Percentiles rank a stretch among this genome's conserved stretches.
Evolutionary conservation across 2,888 invertebrate genomes (phyloP).

Genomic region (Chrysolina americana): DNA sequence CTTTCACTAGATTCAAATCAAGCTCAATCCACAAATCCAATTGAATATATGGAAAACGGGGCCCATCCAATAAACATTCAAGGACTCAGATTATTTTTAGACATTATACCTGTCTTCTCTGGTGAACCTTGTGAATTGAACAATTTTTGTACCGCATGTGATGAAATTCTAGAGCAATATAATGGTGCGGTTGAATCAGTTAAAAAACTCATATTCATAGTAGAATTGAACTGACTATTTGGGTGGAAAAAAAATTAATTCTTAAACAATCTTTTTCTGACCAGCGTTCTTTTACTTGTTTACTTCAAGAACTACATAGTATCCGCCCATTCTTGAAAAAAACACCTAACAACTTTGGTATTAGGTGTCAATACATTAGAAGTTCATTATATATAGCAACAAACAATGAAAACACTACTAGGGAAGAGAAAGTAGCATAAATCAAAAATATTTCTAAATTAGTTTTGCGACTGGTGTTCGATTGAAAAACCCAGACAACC

Average conservation of each 20-base stretch:
- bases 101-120: background rate
- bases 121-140: slow-evolving; percentile 2
- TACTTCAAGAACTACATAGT: slow-evolving; percentile 2
- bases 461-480: too few relatives aligned
- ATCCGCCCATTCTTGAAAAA: too few relatives aligned
- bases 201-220: background rate
- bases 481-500: too few relatives aligned
- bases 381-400: too few relatives aligned
- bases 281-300: background rate
- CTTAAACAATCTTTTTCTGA: background rate
- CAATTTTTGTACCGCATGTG: background rate
- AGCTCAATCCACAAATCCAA: too few relatives aligned
- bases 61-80: background rate
- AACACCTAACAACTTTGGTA: too few relatives aligned
- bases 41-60: too few relatives aligned
- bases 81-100: background rate
- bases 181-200: background rate
- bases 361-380: too few relatives aligned
- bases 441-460: too few relatives aligned
- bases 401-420: too few relatives aligned
- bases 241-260: background rate
- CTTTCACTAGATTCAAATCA: too few relatives aligned
- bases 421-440: too few relatives aligned
- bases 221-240: background rate
- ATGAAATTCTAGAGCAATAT: background rate